Base-by-base conservation (phyloP, 1,140 invertebrate genomes). In the Zaprionus tsacasi region DNA sequence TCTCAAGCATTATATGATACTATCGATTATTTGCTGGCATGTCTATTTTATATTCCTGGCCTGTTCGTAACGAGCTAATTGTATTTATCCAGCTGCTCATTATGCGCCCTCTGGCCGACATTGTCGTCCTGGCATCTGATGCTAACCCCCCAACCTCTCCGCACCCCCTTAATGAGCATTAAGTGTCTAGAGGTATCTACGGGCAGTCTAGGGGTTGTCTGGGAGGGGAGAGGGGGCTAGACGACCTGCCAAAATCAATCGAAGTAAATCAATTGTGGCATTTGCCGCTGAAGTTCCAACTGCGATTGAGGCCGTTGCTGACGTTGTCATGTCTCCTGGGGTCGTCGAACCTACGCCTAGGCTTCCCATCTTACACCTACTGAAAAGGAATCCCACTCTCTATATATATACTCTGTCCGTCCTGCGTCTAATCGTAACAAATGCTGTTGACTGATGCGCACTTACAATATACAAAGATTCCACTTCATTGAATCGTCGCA, bases 251-350 rank as follows among this genome's bases (percentile, higher is more conserved):
- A 78, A 82, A 82, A 80, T 80, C 83, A 87, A 88, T 87, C 83
- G 80, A 88, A 87, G 76, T 80, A 85, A 87, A 88, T 88, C 82
- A 88, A 88, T 88, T 87, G 87, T 81, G 63, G 69, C 76, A 79
- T 78, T 78, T 76, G 78, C 27, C 76, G 59, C 48, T 50, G 40
- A 27, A 33, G 38, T 45, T 55, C 17, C 21, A 61, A 30, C 27
- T 60, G 30, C 33, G 21, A 25, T 50, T 54, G 48, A 36, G 48
- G 30, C 21, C 36, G 55, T n/a, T 25, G 55, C 27, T 65, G 64
- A 58, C 21, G 68, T 71, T 76, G 61, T 60, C 56, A 71, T 72
- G 70, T 76, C 70, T 57, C 55, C 43, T 52, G 63, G 25, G 64
- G 64, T 73, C 64, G 64, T 67, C 70, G 70, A 67, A 72, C 70